Percentiles rank a stretch among this genome's conserved stretches.
These are phyloP conservation scores for Tetrax tetrax DNA, from an alignment of 2,113 vertebrate species.

Conservation along the genomic window DNA sequence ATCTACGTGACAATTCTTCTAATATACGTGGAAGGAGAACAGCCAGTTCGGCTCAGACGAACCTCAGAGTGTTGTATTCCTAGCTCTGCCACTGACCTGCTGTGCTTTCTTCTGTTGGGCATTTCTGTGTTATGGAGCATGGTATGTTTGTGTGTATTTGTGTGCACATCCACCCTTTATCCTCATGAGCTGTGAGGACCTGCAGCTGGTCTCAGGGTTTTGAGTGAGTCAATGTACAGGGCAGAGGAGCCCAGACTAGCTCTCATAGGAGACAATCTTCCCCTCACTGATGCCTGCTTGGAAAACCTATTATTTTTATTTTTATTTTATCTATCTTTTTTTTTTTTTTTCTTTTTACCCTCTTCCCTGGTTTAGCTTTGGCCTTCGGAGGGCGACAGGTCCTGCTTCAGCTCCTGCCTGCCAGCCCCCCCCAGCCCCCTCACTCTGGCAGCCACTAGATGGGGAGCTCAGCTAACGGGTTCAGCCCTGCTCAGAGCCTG, in stretches of 20 bases:
- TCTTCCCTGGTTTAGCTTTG: not conserved
- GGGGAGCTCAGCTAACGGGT: conserved; percentile 43
- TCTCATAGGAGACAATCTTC: not conserved
- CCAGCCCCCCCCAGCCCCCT: not conserved
- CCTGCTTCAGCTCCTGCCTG: not conserved
- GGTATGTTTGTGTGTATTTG: not conserved
- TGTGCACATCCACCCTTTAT: not conserved
- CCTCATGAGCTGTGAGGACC: not conserved
- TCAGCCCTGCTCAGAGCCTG: not conserved
- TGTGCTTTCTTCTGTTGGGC: not conserved
- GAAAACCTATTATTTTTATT: not conserved
- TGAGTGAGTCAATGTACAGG: not conserved
- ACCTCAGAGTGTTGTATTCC: not conserved
- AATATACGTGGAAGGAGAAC: not conserved
- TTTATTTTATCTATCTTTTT: accelerated
- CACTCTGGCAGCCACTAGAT: not conserved
- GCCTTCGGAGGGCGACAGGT: conserved; percentile 19
- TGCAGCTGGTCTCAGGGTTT: not conserved
- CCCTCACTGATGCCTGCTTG: not conserved
- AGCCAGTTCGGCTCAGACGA: not conserved
- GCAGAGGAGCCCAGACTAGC: not conserved
- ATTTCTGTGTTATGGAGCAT: not conserved
- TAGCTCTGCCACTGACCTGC: not conserved
- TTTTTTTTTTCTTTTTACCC: not conserved
- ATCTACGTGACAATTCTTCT: not conserved